Percentiles rank a stretch among this genome's conserved stretches.
phyloP scores from a whole-genome alignment of 2,797 vertebrate species.

The Eutrigla gurnardus region DNA sequence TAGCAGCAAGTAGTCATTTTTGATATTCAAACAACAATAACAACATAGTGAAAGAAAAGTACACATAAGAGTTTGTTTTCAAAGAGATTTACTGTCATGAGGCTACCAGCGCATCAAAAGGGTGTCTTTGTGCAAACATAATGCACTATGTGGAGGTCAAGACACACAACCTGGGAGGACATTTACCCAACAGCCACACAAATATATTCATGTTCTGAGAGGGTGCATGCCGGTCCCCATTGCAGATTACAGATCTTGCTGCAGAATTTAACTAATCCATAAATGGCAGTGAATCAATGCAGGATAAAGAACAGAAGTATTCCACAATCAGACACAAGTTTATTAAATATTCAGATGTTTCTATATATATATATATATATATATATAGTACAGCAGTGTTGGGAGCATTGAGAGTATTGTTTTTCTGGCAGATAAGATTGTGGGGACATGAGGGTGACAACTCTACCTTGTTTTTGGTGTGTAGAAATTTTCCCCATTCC shows the following conservation, averaged over 20 bases:
- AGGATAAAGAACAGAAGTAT: not conserved
- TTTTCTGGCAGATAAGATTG: not conserved
- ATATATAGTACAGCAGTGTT: not conserved
- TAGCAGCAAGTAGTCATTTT: not conserved
- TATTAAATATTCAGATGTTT: slow-evolving; percentile 26
- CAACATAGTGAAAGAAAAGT: not conserved
- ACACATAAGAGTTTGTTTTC: not conserved
- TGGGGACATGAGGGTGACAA: not conserved
- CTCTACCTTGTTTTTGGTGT: slow-evolving; percentile 98
- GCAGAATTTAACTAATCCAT: slow-evolving; percentile 17
- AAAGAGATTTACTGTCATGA: slow-evolving; percentile 29
- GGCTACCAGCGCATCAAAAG: slow-evolving; percentile 15
- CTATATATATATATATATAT: slow-evolving; percentile 12
- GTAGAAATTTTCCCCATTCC: slow-evolving; percentile 99
- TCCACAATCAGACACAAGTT: not conserved
- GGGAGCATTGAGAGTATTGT: not conserved
- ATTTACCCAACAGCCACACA: slow-evolving; percentile 27
- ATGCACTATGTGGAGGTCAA: slow-evolving; percentile 10
- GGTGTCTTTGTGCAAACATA: slow-evolving; percentile 34
- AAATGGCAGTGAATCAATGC: slow-evolving; percentile 20
- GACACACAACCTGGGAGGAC: slow-evolving; percentile 15
- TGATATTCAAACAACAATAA: not conserved
- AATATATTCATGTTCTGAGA: slow-evolving; percentile 47
- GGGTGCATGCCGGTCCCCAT: slow-evolving; percentile 24
- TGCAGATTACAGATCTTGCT: slow-evolving; percentile 17